Base-by-base conservation (phyloP, 2,888 invertebrate genomes). In the Lordiphosa andalusiaca region DNA sequence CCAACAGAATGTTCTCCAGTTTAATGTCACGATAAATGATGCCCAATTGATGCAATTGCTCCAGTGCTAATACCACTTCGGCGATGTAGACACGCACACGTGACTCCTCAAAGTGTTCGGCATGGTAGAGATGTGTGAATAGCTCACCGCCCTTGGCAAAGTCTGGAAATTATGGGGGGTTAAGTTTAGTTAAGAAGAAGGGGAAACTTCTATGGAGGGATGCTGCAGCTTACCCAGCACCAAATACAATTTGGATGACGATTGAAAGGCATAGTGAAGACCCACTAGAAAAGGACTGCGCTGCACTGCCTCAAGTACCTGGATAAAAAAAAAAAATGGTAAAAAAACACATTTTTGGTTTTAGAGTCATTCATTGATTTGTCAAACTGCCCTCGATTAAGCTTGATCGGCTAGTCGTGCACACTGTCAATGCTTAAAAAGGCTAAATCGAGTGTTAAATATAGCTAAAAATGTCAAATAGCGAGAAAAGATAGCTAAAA, bases 1-100 rank as follows among this genome's bases (percentile, higher is more conserved):
- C 98, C 68, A 99, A 92, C 25, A 99, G 92, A 64, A 99, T 98
- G 90, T 99, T 99, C 90, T 99, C 99, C 75, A 99, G 91, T 88
- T 99, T 99, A 78, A 99, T 97, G 90, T 99, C 99, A 61, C 99
- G 93, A 91, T 99, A 99, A 87, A 99, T 98, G 65, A 99, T 98
- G 71, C 98, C 98, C 90, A 98, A 92, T 96, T 95, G 95, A 91
- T 99, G 99, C 71, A 99, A 91, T 89, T 96, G 96, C 90, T 98
- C 98, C 71, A 99, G 91, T 3, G 98, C 99, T 65, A 99, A 91
- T 84, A 98, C 96, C 76, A 99, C 95, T 91, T 99, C 98, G 57
- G 96, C 98, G 70, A 98, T 96, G 90, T 98, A 98, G 89, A 98
- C 94, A 80, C 95, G 92, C 44, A 98, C 98, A 90, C 97, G 95